A percentile compares a stretch with the other conserved stretches of the same genome.
These are phyloP conservation scores for Typhlomys cinereus DNA, from an alignment of 2,113 vertebrate genomes.

Conservation along the genomic window DNA sequence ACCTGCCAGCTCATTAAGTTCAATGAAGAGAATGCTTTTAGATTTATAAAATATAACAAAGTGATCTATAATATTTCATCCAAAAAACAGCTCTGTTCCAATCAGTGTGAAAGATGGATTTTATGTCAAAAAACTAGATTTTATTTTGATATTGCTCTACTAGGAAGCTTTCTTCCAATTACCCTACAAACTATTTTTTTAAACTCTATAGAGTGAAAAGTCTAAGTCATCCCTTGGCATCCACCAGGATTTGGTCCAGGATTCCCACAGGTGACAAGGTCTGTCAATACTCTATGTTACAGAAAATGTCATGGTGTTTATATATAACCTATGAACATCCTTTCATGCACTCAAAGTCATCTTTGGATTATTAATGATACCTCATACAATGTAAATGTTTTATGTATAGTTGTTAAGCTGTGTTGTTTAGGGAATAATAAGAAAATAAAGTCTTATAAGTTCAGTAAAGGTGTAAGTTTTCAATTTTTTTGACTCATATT, in stretches of 20 bases:
- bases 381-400: not conserved
- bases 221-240: not conserved
- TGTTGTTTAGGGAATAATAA: not conserved
- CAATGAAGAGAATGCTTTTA: conserved; percentile 24
- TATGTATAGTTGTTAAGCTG: not conserved
- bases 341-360: not conserved
- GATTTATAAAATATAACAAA: conserved; percentile 27
- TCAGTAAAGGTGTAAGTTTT: not conserved
- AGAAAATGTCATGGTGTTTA: not conserved
- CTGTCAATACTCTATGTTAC: not conserved
- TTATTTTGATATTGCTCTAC: not conserved
- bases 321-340: not conserved
- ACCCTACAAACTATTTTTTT: not conserved
- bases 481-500: not conserved
- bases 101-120: not conserved
- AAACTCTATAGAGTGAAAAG: not conserved
- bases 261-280: not conserved
- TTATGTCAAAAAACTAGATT: not conserved
- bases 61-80: conserved; percentile 26
- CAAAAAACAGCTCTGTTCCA: not conserved
- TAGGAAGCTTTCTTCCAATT: conserved; percentile 19
- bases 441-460: not conserved
- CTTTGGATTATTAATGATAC: not conserved
- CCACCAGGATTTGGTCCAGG: not conserved
- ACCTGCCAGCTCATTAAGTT: conserved; percentile 46